Conservation (phyloP, 2,888 invertebrate genomes). For the Volucella zonaria region DNA sequence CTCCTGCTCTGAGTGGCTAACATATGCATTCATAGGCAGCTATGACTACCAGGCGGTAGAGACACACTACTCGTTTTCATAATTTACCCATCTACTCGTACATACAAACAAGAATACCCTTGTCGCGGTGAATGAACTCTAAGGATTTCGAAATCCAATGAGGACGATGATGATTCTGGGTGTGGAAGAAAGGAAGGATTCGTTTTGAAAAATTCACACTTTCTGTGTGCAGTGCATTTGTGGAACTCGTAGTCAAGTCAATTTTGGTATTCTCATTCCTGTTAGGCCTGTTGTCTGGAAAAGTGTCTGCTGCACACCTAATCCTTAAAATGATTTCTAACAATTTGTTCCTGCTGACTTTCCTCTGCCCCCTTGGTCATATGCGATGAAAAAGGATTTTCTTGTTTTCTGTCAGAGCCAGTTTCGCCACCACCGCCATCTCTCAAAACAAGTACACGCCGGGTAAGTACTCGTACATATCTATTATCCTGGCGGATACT, state of each 20-base stretch:
- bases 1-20: not conserved
- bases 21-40: conserved; percentile 32
- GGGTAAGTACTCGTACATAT: not conserved
- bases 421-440: not conserved
- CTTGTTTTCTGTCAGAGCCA: conserved; percentile 58
- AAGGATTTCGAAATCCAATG: too few relatives aligned
- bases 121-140: too few relatives aligned
- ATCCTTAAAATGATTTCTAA: conserved; percentile 66
- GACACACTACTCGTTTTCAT: too few relatives aligned
- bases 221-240: conserved; percentile 23
- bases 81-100: not conserved
- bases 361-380: conserved; percentile 10
- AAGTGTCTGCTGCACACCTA: conserved; percentile 29
- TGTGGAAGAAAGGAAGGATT: too few relatives aligned
- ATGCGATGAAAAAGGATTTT: conserved; percentile 63
- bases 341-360: conserved; percentile 41
- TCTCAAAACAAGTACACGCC: conserved; percentile 12
- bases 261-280: conserved; percentile 5
- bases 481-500: conserved; percentile 49
- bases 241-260: conserved; percentile 1
- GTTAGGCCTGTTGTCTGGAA: not conserved
- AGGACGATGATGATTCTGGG: too few relatives aligned
- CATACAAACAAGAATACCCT: conserved; percentile 3
- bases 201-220: too few relatives aligned
- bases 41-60: not conserved